Percentiles rank a stretch among this genome's conserved stretches.
phyloP scores from a whole-genome alignment of 2,113 vertebrate species.

The Cyanistes caeruleus region DNA sequence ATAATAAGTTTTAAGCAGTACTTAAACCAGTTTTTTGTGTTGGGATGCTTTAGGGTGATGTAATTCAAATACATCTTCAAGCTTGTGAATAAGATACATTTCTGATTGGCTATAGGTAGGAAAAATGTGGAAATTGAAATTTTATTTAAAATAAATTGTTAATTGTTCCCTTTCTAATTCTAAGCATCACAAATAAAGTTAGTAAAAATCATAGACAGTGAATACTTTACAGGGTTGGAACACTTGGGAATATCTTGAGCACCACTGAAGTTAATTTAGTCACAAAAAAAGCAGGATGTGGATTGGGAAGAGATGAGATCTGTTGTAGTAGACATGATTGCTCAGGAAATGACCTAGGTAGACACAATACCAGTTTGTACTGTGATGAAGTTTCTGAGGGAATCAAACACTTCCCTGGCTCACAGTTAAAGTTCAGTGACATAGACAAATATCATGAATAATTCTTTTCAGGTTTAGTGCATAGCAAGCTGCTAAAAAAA shows the following conservation, averaged over 20 bases:
- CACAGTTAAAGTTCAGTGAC: neutral
- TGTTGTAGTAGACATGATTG: neutral
- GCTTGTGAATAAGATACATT: neutral
- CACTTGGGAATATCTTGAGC: neutral
- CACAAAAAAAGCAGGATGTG: neutral
- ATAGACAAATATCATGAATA: slow-evolving; percentile 1
- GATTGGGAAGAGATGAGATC: neutral
- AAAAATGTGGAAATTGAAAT: accelerated
- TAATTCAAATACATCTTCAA: neutral
- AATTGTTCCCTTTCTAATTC: neutral
- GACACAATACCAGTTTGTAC: neutral
- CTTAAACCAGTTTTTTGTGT: neutral
- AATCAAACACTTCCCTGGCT: neutral
- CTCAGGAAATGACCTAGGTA: neutral
- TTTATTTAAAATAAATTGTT: neutral
- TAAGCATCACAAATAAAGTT: neutral
- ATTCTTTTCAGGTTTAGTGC: slow-evolving; percentile 3
- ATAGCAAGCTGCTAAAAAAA: neutral
- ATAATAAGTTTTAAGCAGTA: neutral
- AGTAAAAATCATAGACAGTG: neutral
- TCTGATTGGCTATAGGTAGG: neutral
- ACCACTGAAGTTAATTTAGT: neutral
- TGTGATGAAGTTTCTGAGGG: neutral
- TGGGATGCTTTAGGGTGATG: neutral
- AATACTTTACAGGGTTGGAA: neutral